phyloP scores from a whole-genome alignment of 2,113 vertebrate genomes.

The Arvicanthis niloticus region DNA sequence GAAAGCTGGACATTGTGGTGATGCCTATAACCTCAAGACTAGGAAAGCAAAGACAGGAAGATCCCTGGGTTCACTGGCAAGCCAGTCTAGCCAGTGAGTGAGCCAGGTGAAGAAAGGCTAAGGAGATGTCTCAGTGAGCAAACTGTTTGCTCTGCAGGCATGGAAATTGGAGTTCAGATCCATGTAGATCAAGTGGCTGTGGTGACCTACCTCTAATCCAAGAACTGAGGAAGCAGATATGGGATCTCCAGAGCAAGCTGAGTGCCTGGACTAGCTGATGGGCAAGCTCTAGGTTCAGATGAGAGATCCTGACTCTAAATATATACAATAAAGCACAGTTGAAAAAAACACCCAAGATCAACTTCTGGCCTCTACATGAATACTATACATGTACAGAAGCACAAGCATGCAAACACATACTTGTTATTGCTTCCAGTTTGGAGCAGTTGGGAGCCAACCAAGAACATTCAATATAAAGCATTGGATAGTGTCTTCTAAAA shows the following conservation, averaged over 20 bases:
- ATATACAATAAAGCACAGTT: not conserved
- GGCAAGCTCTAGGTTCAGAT: not conserved
- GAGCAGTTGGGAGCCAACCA: not conserved
- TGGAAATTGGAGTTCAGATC: not conserved
- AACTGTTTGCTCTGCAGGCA: not conserved
- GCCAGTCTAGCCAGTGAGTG: not conserved
- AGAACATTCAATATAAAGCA: not conserved
- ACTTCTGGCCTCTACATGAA: not conserved
- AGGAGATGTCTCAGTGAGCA: not conserved
- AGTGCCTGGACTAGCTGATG: no score
- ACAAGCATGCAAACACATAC: not conserved
- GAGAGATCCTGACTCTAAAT: not conserved
- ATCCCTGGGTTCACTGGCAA: not conserved
- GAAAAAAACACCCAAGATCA: not conserved
- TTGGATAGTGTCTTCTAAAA: not conserved
- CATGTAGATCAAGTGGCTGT: not conserved
- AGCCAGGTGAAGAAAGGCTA: not conserved
- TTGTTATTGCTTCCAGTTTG: not conserved
- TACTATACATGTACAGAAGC: not conserved
- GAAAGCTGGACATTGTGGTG: not conserved
- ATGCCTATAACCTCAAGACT: not conserved
- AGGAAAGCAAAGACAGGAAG: not conserved
- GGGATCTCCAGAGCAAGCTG: not conserved
- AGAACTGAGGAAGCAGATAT: not conserved
- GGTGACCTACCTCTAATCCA: not conserved